Conservation (phyloP, 2,888 invertebrate species). For the Rhimphoctona megacephalus region DNA sequence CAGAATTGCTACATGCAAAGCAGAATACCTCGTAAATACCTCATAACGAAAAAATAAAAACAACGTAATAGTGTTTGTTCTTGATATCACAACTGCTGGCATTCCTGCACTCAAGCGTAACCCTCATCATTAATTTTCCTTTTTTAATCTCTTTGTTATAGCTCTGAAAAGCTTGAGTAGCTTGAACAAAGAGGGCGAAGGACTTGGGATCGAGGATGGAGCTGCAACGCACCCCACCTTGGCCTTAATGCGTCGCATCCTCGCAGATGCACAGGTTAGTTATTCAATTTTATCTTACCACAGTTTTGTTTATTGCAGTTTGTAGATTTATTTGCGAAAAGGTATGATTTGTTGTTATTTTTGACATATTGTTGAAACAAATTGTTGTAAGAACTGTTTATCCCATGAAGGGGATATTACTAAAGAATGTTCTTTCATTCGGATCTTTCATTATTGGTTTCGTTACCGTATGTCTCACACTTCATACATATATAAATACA, state of each 20-base stretch:
- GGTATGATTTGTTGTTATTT: not conserved
- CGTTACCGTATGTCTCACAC: conserved; percentile 54
- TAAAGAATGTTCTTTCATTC: conserved; percentile 50
- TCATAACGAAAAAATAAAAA: not conserved
- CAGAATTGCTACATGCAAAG: not conserved
- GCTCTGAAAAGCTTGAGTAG: conserved; percentile 81
- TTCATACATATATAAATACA: not conserved
- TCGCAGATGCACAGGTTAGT: conserved; percentile 93
- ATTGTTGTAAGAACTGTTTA: not conserved
- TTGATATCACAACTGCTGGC: not conserved
- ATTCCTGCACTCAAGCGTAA: not conserved
- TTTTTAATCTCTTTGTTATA: conserved; percentile 75
- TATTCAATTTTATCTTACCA: not conserved
- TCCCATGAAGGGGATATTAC: conserved; percentile 30
- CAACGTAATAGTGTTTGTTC: not conserved
- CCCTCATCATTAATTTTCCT: conserved; percentile 10
- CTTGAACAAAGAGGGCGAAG: conserved; percentile 82
- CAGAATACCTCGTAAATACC: not conserved
- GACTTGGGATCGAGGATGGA: conserved; percentile 82
- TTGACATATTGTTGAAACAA: not conserved
- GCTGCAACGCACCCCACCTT: conserved; percentile 88
- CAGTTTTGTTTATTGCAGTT: conserved; percentile 15
- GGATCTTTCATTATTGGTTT: conserved; percentile 46
- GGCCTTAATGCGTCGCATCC: conserved; percentile 94
- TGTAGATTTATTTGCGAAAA: not conserved